These are phyloP conservation scores for Limnephilus auricula DNA, from an alignment of 2,888 invertebrate species.

Conservation along the genomic window DNA sequence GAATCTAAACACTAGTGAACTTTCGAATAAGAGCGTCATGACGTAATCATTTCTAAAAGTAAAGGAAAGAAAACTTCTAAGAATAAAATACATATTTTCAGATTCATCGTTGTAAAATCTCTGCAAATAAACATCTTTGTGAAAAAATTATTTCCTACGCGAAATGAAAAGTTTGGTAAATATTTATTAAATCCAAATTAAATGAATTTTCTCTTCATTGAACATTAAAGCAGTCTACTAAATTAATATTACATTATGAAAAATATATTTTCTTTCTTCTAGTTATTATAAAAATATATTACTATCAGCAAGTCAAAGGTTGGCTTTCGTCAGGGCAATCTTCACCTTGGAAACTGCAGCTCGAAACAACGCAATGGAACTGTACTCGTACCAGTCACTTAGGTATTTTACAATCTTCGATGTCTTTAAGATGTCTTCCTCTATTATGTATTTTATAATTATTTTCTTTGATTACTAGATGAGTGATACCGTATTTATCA, in stretches of 20 bases:
- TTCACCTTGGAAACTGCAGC: not conserved
- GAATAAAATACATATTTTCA: not conserved
- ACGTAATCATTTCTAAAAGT: not conserved
- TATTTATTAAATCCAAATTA: not conserved
- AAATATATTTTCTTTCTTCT: not conserved
- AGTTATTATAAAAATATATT: too few species aligned
- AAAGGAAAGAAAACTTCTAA: not conserved
- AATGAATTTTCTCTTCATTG: not conserved
- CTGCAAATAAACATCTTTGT: not conserved
- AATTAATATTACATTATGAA: too few species aligned
- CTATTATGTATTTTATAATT: not conserved
- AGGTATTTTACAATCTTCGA: not conserved
- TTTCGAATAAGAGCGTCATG: not conserved
- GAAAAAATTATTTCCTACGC: not conserved
- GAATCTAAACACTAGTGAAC: not conserved
- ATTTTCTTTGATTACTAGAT: not conserved
- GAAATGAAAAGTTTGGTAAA: not conserved
- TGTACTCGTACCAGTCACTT: not conserved
- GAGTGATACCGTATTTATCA: not conserved
- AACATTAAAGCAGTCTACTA: not conserved
- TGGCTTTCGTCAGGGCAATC: not conserved
- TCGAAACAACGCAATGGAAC: not conserved
- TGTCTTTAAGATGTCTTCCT: too few species aligned
- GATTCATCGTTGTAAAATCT: not conserved
- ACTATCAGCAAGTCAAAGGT: not conserved